Conservation (phyloP, 2,888 invertebrate genomes). For the Hoplodrina blanda region DNA sequence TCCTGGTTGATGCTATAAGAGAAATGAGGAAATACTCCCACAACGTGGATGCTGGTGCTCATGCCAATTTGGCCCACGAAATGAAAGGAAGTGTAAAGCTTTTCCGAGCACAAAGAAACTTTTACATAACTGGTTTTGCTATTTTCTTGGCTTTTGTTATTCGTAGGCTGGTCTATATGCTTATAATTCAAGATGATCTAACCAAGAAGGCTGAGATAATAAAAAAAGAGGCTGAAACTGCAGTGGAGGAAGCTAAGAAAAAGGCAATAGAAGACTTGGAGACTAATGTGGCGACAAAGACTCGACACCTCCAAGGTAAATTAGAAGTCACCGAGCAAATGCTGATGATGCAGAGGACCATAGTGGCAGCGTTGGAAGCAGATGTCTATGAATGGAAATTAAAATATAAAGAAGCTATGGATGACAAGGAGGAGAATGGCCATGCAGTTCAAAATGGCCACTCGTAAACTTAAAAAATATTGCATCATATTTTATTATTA, state of each 20-base stretch:
- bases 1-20: slow-evolving; percentile 93
- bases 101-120: slow-evolving; percentile 94
- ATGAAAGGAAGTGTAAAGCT: slow-evolving; percentile 93
- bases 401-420: slow-evolving; percentile 72
- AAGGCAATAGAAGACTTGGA: slow-evolving; percentile 74
- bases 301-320: slow-evolving; percentile 63
- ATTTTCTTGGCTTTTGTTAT: slow-evolving; percentile 93
- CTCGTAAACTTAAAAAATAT: background rate
- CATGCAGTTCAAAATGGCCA: background rate
- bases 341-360: slow-evolving; percentile 72
- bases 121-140: slow-evolving; percentile 95
- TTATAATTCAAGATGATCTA: slow-evolving; percentile 92
- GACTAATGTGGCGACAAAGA: slow-evolving; percentile 66
- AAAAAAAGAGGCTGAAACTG: slow-evolving; percentile 92
- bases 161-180: slow-evolving; percentile 91
- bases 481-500: background rate
- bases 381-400: slow-evolving; percentile 76
- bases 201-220: slow-evolving; percentile 92
- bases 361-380: slow-evolving; percentile 70
- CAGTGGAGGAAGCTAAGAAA: slow-evolving; percentile 85
- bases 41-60: slow-evolving; percentile 76
- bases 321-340: slow-evolving; percentile 69
- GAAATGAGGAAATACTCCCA: slow-evolving; percentile 93
- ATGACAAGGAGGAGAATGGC: background rate
- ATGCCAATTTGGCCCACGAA: slow-evolving; percentile 90